Evolutionary conservation across 2,113 vertebrate genomes (phyloP), one percentile per base, ranked within the genome.

Genomic region (Heloderma charlesbogerti): DNA sequence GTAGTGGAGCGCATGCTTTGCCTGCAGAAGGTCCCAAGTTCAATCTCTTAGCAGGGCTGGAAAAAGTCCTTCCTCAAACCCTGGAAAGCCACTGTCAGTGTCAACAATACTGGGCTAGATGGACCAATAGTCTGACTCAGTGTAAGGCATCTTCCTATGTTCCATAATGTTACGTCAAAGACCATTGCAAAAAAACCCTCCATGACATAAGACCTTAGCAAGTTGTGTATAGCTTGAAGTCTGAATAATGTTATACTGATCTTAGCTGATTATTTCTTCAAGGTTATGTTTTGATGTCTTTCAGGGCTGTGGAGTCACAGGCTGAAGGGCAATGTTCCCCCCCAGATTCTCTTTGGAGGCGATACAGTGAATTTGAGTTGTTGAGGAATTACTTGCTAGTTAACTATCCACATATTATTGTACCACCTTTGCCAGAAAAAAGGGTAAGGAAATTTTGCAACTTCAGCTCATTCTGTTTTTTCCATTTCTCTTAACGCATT

Each of bases 311-410:
- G 93, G 98, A 99, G 86, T 96, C 97, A 2, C 96, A 97, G 3
- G 91, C 88, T 0, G 99, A 99, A 60, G 98, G 98, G 31, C 98
- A 97, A 1, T 98, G 97, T 74, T 96, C 97, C 22, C 97, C 98
- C 6, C 98, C 98, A 51, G 98, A 99, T 84, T 98, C 98, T 9
- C 95, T 99, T 57, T 99, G 99, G 99, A 98, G 99, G 90, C 97
- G 99, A 60, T 99, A 99, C 95, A 99, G 99, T 94, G 99, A 99
- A 94, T 99, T 99, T 93, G 99, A 99, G 89, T 95, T 99, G 92
- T 86, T 99, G 94, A 97, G 98, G 94, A 99, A 98, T 97, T 99
- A 99, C 79, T 97, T 99, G 85, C 96, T 98, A 8, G 98, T 98
- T 57, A 98, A 97, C 54, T 99, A 98, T 88, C 98, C 99, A 0